Base-by-base conservation (phyloP, 2,113 vertebrate genomes). In the Ceyx cyanopectus region DNA sequence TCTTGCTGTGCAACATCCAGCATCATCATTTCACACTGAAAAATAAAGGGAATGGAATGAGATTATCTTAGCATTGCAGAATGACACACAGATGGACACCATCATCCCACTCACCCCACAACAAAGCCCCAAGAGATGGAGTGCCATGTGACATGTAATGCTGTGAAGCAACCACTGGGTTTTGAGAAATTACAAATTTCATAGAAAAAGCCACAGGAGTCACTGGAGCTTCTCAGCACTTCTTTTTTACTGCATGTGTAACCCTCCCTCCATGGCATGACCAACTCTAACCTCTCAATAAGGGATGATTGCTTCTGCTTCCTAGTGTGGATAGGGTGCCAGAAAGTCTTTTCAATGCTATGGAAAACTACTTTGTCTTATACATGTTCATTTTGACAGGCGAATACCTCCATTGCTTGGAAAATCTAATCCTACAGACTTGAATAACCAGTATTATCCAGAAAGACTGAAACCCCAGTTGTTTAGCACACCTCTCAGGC, bases 1-100 rank as follows among this genome's bases (percentile, higher is more conserved):
- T 98, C 98, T 63, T 97, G 98, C 37, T 97, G 96, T 5, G 96
- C 96, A 62, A 91, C 94, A 37, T 96, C 98, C 89, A 97, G 92
- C 98, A 99, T 98, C 98, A 99, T 95, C 81, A 98, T 97, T 87
- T 99, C 98, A 95, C 99, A 99, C 99, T 99, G 94, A 41, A 96
- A 95, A 89, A 91, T 3, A 94, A 89, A 82, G 17, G 29, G 67
- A 61, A 92, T 1, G 60, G 70, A 54, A 50, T 48, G 21, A 24
- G 37, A 85, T 10, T 66, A 20, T 79, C 66, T 30, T 30, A 12
- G 22, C 50, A 46, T 50, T 82, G 84, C 84, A 85, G 85, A 62
- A 82, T 32, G 72, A 91, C 51, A 82, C 12, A 37, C 24, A 67
- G 22, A 88, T 37, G 81, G 86, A 63, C 72, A 53, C 56, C 12